A percentile compares a stretch with the other conserved stretches of the same genome.
These are phyloP conservation scores for Austrolebias charrua DNA, from an alignment of 2,797 vertebrate genomes.

Conservation along the genomic window DNA sequence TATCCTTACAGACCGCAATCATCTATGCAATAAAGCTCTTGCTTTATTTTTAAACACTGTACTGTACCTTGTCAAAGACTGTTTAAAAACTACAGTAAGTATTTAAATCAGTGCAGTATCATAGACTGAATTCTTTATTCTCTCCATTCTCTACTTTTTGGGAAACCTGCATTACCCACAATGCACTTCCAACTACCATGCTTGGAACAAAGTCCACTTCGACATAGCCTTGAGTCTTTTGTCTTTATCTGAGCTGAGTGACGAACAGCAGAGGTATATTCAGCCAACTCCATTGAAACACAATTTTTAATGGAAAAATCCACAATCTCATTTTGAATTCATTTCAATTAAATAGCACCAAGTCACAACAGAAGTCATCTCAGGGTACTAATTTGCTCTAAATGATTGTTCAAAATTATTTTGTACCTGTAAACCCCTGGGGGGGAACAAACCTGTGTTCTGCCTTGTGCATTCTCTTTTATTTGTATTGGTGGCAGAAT, in stretches of 20 bases:
- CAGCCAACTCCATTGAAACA: background rate
- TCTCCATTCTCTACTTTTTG: background rate
- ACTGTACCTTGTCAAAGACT: background rate
- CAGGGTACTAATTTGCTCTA: too few relatives aligned
- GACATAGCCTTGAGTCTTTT: background rate
- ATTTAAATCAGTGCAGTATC: background rate
- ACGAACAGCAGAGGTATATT: background rate
- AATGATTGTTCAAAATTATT: too few relatives aligned
- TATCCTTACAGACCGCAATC: background rate
- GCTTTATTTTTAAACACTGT: background rate
- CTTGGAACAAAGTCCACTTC: background rate
- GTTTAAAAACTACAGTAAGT: background rate
- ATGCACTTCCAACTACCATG: background rate
- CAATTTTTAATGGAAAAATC: background rate
- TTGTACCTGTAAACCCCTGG: background rate
- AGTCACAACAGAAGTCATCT: too few relatives aligned
- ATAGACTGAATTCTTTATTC: background rate
- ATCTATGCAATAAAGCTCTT: background rate
- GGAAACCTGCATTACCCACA: background rate
- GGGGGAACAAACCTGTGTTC: background rate
- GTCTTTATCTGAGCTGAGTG: slow-evolving; percentile 2
- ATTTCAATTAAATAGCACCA: too few relatives aligned
- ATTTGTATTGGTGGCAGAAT: background rate
- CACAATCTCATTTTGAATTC: too few relatives aligned
- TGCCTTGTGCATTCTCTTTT: background rate